Percentiles rank a stretch among this genome's conserved stretches.
Evolutionary conservation across 1,140 invertebrate species (phyloP).

Genomic region (Aphidius gifuensis): DNA sequence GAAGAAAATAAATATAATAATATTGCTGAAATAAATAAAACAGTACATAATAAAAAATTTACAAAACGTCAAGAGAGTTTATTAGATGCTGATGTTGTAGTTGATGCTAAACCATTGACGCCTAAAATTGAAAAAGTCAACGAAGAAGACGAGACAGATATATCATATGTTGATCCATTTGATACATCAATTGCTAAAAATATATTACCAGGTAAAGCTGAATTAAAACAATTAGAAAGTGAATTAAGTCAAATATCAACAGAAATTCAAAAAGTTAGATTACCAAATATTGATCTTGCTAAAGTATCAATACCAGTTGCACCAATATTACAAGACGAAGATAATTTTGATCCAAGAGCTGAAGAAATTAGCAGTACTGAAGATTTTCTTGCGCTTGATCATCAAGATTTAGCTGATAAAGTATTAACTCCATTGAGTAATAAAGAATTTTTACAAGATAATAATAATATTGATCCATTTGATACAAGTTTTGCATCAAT

Average conservation of each 20-base stretch:
- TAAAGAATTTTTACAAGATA: conserved; percentile 39
- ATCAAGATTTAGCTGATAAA: conserved; percentile 41
- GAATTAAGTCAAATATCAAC: conserved; percentile 59
- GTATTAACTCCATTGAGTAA: conserved; percentile 50
- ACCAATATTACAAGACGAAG: conserved; percentile 33
- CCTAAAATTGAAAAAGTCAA: conserved; percentile 55
- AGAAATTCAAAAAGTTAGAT: conserved; percentile 27
- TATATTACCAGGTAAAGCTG: conserved; percentile 72
- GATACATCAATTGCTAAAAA: conserved; percentile 76
- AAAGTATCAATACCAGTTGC: conserved; percentile 14
- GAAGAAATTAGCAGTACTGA: conserved; percentile 33
- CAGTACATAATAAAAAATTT: conserved; percentile 10
- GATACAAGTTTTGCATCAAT: conserved; percentile 64
- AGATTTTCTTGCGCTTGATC: conserved; percentile 43
- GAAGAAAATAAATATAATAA: conserved; percentile 18
- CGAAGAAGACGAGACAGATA: conserved; percentile 39
- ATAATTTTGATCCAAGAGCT: conserved; percentile 45
- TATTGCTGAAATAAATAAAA: conserved; percentile 20
- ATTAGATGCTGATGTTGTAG: conserved; percentile 61
- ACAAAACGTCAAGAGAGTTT: conserved; percentile 45
- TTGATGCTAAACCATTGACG: conserved; percentile 64
- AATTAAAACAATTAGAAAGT: conserved; percentile 72
- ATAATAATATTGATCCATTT: conserved; percentile 63
- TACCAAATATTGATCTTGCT: conserved; percentile 33
- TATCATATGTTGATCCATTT: conserved; percentile 66